Evolutionary conservation across 1,140 invertebrate genomes (phyloP).

Genomic region (Trachymyrmex cornetzi): DNA sequence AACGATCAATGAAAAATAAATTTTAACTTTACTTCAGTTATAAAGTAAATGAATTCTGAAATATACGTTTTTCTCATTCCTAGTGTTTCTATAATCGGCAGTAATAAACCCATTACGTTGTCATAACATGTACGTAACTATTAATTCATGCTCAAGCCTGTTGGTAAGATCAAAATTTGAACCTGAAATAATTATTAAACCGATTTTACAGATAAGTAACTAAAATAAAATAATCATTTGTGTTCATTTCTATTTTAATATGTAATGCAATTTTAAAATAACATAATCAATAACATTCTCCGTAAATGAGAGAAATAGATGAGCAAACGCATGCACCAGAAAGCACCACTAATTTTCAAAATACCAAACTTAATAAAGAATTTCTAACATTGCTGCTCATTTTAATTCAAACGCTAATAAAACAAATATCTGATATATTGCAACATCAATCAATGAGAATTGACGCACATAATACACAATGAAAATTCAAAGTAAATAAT

Average conservation of each 20-base stretch:
- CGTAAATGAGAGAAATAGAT: neutral
- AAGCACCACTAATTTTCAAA: neutral
- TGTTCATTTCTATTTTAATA: neutral
- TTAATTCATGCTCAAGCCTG: neutral
- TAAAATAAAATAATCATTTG: neutral
- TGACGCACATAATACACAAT: slow-evolving; percentile 28
- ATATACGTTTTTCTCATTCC: neutral
- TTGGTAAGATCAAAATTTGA: neutral
- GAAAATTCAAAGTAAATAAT: slow-evolving; percentile 50
- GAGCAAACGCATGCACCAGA: neutral
- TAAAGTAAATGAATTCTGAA: neutral
- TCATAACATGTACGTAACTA: neutral
- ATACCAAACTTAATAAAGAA: neutral
- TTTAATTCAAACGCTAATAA: slow-evolving; percentile 10
- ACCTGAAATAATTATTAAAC: neutral
- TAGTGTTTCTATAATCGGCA: neutral
- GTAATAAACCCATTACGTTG: neutral
- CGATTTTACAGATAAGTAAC: no score
- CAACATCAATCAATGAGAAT: slow-evolving; percentile 31
- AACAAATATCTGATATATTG: slow-evolving; percentile 27
- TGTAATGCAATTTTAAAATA: neutral
- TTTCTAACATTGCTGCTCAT: neutral
- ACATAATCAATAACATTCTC: no score
- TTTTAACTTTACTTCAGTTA: neutral
- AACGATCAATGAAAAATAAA: neutral